Evolutionary conservation across 2,797 vertebrate species (phyloP).

Genomic region (Ctenochaetus hawaiiensis): DNA sequence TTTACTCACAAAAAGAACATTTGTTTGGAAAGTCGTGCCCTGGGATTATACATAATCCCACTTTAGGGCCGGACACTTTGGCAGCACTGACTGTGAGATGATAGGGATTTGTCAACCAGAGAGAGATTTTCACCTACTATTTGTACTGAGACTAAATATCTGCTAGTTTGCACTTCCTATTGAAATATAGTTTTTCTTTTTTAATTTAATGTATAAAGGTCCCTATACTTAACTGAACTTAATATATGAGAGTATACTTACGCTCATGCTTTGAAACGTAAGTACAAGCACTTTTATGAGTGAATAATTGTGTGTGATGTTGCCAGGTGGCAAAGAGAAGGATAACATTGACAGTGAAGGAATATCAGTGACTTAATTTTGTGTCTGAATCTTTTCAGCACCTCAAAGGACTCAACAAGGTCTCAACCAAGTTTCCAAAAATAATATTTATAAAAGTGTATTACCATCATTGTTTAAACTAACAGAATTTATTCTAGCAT

Average conservation of each 20-base stretch:
- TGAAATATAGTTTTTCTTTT: too few relatives aligned
- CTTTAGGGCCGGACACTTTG: neutral
- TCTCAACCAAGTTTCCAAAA: neutral
- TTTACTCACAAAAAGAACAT: neutral
- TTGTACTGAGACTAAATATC: neutral
- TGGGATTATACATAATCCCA: neutral
- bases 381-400: conserved; percentile 8
- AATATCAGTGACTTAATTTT: conserved; percentile 28
- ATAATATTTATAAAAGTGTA: conserved; percentile 23
- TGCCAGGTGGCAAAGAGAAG: neutral
- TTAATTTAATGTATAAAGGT: too few relatives aligned
- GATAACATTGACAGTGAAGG: neutral
- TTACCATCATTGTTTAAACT: conserved; percentile 20
- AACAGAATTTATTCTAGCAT: conserved; percentile 4
- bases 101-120: too few relatives aligned
- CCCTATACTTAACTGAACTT: too few relatives aligned
- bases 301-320: too few relatives aligned
- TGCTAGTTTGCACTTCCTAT: neutral
- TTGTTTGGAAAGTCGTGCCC: too few relatives aligned
- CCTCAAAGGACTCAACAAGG: conserved; percentile 2
- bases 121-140: neutral
- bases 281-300: neutral
- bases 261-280: neutral
- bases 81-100: too few relatives aligned
- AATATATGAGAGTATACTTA: too few relatives aligned